Conservation (phyloP, 2,113 vertebrate species). For the Parus major region DNA sequence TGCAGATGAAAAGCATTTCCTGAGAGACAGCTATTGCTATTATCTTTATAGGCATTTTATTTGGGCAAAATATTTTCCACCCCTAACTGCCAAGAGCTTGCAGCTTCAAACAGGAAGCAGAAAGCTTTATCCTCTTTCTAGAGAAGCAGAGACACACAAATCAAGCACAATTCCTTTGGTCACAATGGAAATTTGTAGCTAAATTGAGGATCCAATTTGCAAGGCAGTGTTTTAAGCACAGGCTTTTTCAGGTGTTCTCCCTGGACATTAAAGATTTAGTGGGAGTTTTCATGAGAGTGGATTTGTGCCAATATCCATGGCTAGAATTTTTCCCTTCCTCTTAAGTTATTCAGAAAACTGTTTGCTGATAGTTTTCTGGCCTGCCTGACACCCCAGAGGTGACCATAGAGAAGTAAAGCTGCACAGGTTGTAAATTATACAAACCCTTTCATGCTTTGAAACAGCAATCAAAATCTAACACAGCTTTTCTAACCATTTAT, state of each 20-base stretch:
- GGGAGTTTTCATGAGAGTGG: not conserved
- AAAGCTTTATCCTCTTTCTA: not conserved
- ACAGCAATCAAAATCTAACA: not conserved
- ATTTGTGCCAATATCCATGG: constrained; percentile 1
- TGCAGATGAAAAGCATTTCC: not conserved
- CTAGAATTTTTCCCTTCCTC: not conserved
- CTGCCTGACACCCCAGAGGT: not conserved
- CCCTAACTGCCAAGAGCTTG: not conserved
- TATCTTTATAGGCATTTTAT: not conserved
- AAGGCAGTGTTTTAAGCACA: not conserved
- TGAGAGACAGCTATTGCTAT: not conserved
- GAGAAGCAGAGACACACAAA: not conserved
- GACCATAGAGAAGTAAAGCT: not conserved
- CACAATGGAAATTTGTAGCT: not conserved
- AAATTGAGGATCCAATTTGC: not conserved
- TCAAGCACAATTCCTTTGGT: not conserved
- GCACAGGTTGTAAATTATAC: not conserved
- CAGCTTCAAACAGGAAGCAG: not conserved
- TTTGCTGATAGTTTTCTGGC: not conserved
- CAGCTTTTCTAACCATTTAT: not conserved
- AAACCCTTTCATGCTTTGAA: not conserved
- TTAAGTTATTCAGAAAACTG: not conserved
- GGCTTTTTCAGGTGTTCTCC: constrained; percentile 38
- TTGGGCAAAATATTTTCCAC: not conserved
- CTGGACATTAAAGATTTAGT: constrained; percentile 13